These are phyloP conservation scores for Ptyas mucosa DNA, from an alignment of 2,113 vertebrate genomes.

Conservation along the genomic window DNA sequence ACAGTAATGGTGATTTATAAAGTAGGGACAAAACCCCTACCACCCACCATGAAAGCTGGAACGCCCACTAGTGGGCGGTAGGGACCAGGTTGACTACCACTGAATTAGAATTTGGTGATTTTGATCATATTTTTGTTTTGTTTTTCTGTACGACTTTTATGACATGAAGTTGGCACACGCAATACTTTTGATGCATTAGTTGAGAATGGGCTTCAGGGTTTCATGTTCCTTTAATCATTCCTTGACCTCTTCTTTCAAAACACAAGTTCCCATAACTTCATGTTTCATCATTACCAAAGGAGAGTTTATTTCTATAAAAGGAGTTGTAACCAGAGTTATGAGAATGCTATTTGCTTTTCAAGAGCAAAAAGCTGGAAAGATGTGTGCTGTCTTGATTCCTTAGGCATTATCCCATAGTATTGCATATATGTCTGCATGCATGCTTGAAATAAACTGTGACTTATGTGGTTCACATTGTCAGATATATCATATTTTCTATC, in stretches of 20 bases:
- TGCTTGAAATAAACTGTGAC: background rate
- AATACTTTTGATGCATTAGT: background rate
- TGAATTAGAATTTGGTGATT: background rate
- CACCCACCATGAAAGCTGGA: no score
- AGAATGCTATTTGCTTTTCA: background rate
- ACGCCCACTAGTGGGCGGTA: no score
- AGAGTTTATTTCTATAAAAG: background rate
- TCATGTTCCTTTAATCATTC: background rate
- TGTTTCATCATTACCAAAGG: background rate
- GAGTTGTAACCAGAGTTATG: background rate
- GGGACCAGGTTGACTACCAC: no score
- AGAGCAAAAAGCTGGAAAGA: background rate
- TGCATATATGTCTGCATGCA: background rate
- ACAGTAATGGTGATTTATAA: no score
- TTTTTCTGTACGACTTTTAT: background rate
- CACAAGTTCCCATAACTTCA: background rate
- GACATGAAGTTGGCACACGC: background rate
- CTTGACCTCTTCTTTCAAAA: background rate
- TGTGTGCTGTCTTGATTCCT: background rate
- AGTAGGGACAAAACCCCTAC: no score
- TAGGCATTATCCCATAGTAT: background rate
- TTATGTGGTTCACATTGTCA: background rate
- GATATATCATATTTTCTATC: background rate
- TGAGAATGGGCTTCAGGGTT: background rate
- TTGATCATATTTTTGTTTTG: background rate